Conservation (phyloP, 2,888 invertebrate species). For the Aphidoletes aphidimyza region DNA sequence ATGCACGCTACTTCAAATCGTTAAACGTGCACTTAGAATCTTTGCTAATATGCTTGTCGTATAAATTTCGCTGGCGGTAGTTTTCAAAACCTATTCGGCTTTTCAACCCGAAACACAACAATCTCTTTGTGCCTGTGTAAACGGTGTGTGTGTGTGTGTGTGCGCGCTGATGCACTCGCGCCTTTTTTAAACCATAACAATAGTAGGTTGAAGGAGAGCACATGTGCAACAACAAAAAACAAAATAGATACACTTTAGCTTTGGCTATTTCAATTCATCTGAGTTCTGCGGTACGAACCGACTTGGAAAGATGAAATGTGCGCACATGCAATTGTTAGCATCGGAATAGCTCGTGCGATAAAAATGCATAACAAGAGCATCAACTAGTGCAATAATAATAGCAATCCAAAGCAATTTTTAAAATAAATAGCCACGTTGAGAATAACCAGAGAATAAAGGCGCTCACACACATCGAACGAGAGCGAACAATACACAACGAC, state of each 20-base stretch:
- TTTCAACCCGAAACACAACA: background rate
- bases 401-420: conserved; percentile 32
- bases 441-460: background rate
- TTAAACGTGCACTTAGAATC: conserved; percentile 43
- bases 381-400: conserved; percentile 42
- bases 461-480: background rate
- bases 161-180: too few relatives aligned
- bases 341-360: conserved; percentile 25
- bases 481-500: background rate
- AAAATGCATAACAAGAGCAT: conserved; percentile 38
- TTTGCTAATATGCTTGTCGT: conserved; percentile 33
- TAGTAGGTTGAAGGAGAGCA: background rate
- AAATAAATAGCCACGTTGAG: conserved; percentile 21
- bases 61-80: conserved; percentile 30
- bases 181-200: background rate
- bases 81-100: background rate
- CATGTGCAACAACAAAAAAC: background rate
- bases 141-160: too few relatives aligned
- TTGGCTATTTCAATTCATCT: too few relatives aligned
- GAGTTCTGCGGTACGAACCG: background rate
- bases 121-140: too few relatives aligned
- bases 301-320: background rate
- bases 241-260: too few relatives aligned
- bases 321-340: background rate
- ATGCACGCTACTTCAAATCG: conserved; percentile 22